These are phyloP conservation scores for Saxidomus purpurata DNA, from an alignment of 1,140 invertebrate species.

Conservation along the genomic window DNA sequence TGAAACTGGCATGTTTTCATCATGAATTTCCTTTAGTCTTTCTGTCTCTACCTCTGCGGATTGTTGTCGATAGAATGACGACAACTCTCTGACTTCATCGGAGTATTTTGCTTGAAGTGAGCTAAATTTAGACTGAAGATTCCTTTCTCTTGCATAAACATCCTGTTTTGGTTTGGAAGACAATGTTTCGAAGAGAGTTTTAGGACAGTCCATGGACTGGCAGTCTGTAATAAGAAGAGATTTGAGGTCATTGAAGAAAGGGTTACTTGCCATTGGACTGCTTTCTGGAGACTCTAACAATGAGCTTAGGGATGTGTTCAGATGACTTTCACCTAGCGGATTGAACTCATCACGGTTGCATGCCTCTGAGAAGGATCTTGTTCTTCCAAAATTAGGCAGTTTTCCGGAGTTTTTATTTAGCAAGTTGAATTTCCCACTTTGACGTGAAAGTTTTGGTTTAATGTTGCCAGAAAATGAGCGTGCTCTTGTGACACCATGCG, in stretches of 20 bases:
- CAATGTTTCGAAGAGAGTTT: conserved; percentile 58
- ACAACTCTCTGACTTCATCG: conserved; percentile 43
- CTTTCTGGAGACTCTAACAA: conserved; percentile 8
- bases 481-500: not conserved
- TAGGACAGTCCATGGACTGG: conserved; percentile 33
- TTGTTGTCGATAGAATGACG: conserved; percentile 49
- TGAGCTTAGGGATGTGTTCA: conserved; percentile 11
- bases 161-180: conserved; percentile 29
- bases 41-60: conserved; percentile 56
- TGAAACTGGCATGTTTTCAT: conserved; percentile 27
- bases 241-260: conserved; percentile 56
- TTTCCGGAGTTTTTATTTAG: not conserved
- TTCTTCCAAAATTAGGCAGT: not conserved
- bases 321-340: not conserved
- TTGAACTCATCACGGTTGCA: conserved; percentile 1
- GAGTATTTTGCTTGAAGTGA: conserved; percentile 35
- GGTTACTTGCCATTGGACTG: not conserved
- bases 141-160: conserved; percentile 57
- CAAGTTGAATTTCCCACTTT: conserved; percentile 27
- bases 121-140: conserved; percentile 50
- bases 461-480: conserved; percentile 46
- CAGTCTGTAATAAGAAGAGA: conserved; percentile 48
- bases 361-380: conserved; percentile 53
- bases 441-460: conserved; percentile 42
- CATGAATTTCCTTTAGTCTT: conserved; percentile 56